These are phyloP conservation scores for Lamproptera curius DNA, from an alignment of 2,888 invertebrate species.

Conservation along the genomic window DNA sequence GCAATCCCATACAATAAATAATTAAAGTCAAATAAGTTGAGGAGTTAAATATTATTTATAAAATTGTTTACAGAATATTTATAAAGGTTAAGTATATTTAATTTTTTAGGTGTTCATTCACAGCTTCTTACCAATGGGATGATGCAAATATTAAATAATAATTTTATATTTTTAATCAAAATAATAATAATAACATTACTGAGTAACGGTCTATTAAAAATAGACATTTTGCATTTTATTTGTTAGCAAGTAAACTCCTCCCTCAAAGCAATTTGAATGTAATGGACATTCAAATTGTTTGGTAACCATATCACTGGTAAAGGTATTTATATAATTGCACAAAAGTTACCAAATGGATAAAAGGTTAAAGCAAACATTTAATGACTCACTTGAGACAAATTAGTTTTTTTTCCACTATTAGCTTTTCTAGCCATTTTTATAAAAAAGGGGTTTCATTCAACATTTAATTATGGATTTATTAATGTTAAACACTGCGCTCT, in stretches of 20 bases:
- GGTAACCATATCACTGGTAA: background rate
- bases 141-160: no score
- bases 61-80: no score
- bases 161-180: no score
- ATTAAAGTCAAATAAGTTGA: no score
- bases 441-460: background rate
- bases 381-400: slow-evolving; percentile 76
- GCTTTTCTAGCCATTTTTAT: slow-evolving; percentile 54
- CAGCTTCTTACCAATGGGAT: no score
- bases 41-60: no score
- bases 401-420: slow-evolving; percentile 52
- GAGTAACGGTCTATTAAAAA: background rate
- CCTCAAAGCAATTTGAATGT: background rate
- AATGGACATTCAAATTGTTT: background rate
- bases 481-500: no score
- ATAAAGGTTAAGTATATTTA: no score
- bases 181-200: background rate
- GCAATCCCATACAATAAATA: no score
- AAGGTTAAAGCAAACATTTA: slow-evolving; percentile 39
- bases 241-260: no score
- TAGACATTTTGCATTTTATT: background rate
- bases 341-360: slow-evolving; percentile 27
- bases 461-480: no score
- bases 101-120: no score
- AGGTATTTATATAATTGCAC: slow-evolving; percentile 3